These are phyloP conservation scores for Pomatostomus ruficeps DNA, from an alignment of 2,113 vertebrate species.

Conservation along the genomic window DNA sequence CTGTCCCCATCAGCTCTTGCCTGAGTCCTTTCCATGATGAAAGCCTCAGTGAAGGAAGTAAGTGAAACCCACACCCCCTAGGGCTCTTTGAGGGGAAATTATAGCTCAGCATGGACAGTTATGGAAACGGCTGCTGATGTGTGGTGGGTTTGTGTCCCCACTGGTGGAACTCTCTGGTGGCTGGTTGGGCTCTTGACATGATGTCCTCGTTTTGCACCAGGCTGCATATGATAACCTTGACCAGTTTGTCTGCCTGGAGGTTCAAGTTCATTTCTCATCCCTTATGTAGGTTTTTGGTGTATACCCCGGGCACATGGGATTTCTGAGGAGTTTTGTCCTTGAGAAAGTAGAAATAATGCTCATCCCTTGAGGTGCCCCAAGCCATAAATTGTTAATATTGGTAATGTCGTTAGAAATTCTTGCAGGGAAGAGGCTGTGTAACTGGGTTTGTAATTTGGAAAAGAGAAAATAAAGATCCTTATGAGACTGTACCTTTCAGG, in stretches of 20 bases:
- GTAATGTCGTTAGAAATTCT: not conserved
- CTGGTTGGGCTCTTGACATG: not conserved
- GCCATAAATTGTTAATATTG: not conserved
- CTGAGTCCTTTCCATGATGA: fast-evolving
- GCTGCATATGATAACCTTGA: fast-evolving
- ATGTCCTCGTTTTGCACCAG: not conserved
- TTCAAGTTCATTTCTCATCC: not conserved
- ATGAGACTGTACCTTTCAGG: not conserved
- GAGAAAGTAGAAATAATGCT: not conserved
- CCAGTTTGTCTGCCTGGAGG: not conserved
- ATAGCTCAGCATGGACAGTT: not conserved
- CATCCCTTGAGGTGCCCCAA: fast-evolving
- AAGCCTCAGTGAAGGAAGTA: not conserved
- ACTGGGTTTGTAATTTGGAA: not conserved
- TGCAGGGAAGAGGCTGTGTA: not conserved
- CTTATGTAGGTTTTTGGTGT: not conserved
- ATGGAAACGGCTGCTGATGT: not conserved
- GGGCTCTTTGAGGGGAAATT: not conserved
- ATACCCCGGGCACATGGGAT: not conserved
- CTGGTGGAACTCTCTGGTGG: not conserved
- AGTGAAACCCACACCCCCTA: not conserved
- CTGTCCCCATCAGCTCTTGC: not conserved
- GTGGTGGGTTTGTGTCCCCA: not conserved
- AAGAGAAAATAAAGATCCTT: not conserved
- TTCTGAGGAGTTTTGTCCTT: not conserved